Percentiles rank a stretch among this genome's conserved stretches.
These are phyloP conservation scores for Astatoreochromis straeleni DNA, from an alignment of 2,113 vertebrate genomes.

Conservation along the genomic window DNA sequence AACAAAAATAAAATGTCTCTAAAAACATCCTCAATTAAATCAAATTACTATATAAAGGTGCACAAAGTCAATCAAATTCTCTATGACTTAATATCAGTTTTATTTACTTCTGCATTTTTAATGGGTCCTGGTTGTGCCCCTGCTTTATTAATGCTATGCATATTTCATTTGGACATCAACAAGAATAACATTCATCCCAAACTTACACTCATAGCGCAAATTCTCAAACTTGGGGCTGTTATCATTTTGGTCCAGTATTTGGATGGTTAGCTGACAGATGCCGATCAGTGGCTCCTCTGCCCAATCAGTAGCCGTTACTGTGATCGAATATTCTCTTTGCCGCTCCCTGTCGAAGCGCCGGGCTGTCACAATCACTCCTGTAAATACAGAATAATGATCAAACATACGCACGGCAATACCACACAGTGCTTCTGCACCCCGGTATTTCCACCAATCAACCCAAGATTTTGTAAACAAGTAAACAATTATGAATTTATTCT, in stretches of 20 bases:
- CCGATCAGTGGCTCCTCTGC: conserved; percentile 83
- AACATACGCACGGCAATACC: background rate
- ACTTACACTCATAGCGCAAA: conserved; percentile 86
- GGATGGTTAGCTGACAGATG: conserved; percentile 83
- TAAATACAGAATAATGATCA: conserved; percentile 24
- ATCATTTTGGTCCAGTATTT: conserved; percentile 87
- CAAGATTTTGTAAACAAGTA: background rate
- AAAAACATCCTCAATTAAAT: background rate
- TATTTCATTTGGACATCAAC: background rate
- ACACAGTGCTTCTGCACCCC: background rate
- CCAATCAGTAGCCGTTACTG: conserved; percentile 87
- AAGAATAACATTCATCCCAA: background rate
- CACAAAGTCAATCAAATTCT: rapidly evolving
- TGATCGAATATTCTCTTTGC: conserved; percentile 84
- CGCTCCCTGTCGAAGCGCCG: conserved; percentile 83
- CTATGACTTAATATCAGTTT: background rate
- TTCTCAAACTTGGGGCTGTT: conserved; percentile 91
- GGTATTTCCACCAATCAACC: background rate
- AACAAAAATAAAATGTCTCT: background rate
- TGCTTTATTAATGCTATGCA: background rate
- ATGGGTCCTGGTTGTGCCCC: rapidly evolving
- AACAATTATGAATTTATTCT: background rate
- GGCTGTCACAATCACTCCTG: conserved; percentile 79
- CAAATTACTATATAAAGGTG: background rate
- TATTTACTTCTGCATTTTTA: background rate